phyloP scores from a whole-genome alignment of 2,797 vertebrate species.

The Periophthalmus magnuspinnatus region DNA sequence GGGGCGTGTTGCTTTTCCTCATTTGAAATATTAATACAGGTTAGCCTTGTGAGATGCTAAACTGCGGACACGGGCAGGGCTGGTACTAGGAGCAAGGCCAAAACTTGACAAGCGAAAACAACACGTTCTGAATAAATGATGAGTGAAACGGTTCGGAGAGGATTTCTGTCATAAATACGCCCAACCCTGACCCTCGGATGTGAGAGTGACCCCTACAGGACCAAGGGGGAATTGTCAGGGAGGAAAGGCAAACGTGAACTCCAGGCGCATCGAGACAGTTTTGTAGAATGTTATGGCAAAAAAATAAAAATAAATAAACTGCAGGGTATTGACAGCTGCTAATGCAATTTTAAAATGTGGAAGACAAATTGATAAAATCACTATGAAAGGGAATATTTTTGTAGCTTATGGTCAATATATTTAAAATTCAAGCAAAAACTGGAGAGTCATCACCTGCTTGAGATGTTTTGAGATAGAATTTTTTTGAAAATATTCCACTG shows the following conservation, averaged over 20 bases:
- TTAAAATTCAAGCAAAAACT: too few relatives aligned
- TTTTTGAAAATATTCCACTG: too few relatives aligned
- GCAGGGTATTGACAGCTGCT: too few relatives aligned
- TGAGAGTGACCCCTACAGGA: conserved; percentile 40
- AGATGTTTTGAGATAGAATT: too few relatives aligned
- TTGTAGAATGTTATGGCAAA: too few relatives aligned
- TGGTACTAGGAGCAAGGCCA: conserved; percentile 77
- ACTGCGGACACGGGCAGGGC: conserved; percentile 69
- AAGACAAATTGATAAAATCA: too few relatives aligned
- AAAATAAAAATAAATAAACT: too few relatives aligned
- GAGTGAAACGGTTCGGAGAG: conserved; percentile 71
- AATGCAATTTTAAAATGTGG: too few relatives aligned
- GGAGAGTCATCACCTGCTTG: too few relatives aligned
- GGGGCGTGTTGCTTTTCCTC: conserved; percentile 62
- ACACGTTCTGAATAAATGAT: conserved; percentile 77
- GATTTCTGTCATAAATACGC: conserved; percentile 64
- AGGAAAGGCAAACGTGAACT: conserved; percentile 3
- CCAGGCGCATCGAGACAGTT: conserved; percentile 3
- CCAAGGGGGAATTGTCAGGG: conserved; percentile 5
- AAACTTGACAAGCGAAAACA: conserved; percentile 81
- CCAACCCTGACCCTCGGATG: conserved; percentile 53
- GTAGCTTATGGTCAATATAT: too few relatives aligned
- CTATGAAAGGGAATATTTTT: too few relatives aligned
- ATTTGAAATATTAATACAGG: conserved; percentile 82
- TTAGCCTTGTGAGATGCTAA: conserved; percentile 81